Evolutionary conservation across 2,888 invertebrate species (phyloP), one percentile per base, ranked within the genome.

Genomic region (Ditylenchus weischeri): DNA sequence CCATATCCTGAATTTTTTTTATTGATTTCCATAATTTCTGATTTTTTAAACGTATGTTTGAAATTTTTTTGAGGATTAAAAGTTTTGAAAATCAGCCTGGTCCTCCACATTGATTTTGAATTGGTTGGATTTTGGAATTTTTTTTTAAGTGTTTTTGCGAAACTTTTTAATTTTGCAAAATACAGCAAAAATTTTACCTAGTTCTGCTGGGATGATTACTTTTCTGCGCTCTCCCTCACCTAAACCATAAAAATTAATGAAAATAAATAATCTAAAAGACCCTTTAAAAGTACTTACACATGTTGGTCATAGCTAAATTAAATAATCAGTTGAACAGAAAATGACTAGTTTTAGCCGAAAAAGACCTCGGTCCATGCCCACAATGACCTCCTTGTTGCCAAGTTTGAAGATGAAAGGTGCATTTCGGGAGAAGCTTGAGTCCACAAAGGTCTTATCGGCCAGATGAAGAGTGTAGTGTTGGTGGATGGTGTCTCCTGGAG

Each of bases 371-470:
- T 62, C 62, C 79, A 80, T 79, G 68, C 79, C 79, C 70, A 72
- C 75, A 77, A 80, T 80, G n/a, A 80, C 80, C 65, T 80, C 76
- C 73, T 76, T 73, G 43, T 70, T 72, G 71, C 76, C 78, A 38
- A 80, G 69, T 57, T 75, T 73, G 76, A 80, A 80, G 70, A 81
- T 75, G 78, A 80, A 80, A 38, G 80, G 80, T 57, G 78, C 76
- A 63, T 77, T 78, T 54, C 81, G 76, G 47, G 79, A 79, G 72
- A 72, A 80, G 13, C 76, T 76, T 18, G 79, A 80, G 67, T 81
- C 81, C 66, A 81, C 78, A 70, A 81, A 82, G 57, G 81, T 81
- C 64, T 82, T 82, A 69, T 81, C 76, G 6, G 64, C 76, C 48
- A 81, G 73, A 61, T 79, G 76, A 43, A 81, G 78, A 19, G 73